Percentiles rank a stretch among this genome's conserved stretches.
phyloP scores from a whole-genome alignment of 2,888 invertebrate species.

The Spicauda simplicius region DNA sequence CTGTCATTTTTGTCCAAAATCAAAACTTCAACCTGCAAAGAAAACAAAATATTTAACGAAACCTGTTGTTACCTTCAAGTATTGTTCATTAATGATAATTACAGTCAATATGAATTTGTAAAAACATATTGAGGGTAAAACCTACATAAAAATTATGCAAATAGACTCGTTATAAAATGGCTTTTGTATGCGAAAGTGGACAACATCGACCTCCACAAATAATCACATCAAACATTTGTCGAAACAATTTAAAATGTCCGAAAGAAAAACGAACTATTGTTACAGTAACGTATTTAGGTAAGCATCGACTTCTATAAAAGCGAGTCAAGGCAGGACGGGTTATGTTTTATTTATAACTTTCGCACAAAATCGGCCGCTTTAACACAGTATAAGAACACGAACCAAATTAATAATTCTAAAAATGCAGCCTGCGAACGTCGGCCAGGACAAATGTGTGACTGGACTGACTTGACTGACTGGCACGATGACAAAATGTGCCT shows the following conservation, averaged over 20 bases:
- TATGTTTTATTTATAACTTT: conserved; percentile 79
- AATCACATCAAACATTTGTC: conserved; percentile 35
- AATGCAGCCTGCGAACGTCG: conserved; percentile 70
- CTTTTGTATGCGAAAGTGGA: conserved; percentile 11
- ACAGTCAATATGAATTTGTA: conserved; percentile 1
- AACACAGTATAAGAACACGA: conserved; percentile 76
- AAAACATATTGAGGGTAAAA: background rate
- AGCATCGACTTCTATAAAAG: conserved; percentile 62
- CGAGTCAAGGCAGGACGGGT: conserved; percentile 52
- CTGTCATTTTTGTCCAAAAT: conserved; percentile 97
- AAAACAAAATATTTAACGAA: conserved; percentile 44
- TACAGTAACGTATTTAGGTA: conserved; percentile 68
- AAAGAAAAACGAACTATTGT: conserved; percentile 42
- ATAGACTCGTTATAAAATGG: conserved; percentile 1
- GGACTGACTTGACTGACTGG: conserved; percentile 50
- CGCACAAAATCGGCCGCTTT: conserved; percentile 75
- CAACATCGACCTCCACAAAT: conserved; percentile 16
- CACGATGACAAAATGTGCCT: conserved; percentile 61
- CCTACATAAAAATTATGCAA: conserved; percentile 9
- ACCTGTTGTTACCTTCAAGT: background rate
- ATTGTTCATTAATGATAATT: background rate
- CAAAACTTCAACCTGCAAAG: conserved; percentile 91
- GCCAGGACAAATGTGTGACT: conserved; percentile 65
- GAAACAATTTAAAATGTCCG: conserved; percentile 29
- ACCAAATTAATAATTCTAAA: conserved; percentile 82